Conservation (phyloP, 1,140 invertebrate genomes). For the Scylla paramamosain region DNA sequence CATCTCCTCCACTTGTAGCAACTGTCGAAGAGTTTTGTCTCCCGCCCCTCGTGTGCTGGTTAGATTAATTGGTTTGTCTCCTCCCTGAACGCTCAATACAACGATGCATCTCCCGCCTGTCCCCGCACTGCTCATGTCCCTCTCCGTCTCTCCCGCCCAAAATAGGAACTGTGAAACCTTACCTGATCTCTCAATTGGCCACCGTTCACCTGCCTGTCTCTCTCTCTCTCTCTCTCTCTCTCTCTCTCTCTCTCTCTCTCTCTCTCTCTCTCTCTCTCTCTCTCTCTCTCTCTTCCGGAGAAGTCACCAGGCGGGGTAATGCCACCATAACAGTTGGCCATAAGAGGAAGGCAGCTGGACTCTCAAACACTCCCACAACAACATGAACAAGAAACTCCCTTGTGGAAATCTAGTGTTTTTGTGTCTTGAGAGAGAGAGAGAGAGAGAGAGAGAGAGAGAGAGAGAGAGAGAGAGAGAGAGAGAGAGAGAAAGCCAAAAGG, state of each 20-base stretch:
- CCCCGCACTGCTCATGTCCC: background rate
- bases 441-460: background rate
- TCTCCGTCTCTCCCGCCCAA: background rate
- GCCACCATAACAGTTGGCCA: background rate
- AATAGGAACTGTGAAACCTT: background rate
- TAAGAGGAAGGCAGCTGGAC: no score
- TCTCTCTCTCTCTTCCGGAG: background rate
- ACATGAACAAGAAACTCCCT: no score
- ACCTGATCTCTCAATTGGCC: background rate
- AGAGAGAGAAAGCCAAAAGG: background rate
- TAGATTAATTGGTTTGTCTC: conserved; percentile 8
- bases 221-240: background rate
- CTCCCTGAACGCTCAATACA: background rate
- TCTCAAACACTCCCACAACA: no score
- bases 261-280: background rate
- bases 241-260: conserved; percentile 3
- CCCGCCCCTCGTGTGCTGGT: background rate
- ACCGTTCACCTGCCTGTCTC: background rate
- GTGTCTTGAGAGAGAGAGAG: background rate
- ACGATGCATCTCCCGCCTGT: background rate
- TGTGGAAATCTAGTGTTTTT: no score
- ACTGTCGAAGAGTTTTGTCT: background rate
- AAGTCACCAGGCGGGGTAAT: no score
- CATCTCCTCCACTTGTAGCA: background rate
- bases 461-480: background rate